These are phyloP conservation scores for Melanotaenia pygmaea DNA, from an alignment of 2,797 vertebrate species.

Conservation along the genomic window DNA sequence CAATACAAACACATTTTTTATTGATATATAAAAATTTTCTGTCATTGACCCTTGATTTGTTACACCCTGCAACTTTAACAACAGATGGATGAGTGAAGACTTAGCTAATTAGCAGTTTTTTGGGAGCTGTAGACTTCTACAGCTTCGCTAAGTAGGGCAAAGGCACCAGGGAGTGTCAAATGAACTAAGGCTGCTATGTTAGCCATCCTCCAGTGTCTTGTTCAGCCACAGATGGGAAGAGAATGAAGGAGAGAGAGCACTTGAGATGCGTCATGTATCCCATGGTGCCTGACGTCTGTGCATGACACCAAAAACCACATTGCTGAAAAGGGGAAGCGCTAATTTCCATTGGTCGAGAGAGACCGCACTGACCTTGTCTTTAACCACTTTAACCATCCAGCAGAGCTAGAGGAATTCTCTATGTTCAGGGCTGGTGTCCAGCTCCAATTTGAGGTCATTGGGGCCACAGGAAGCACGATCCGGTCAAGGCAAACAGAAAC, in stretches of 20 bases:
- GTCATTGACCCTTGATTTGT: background rate
- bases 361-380: slow-evolving; percentile 27
- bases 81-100: background rate
- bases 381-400: slow-evolving; percentile 38
- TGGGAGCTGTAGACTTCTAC: slow-evolving; percentile 40
- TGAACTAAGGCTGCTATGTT: slow-evolving; percentile 60
- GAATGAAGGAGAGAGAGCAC: slow-evolving; percentile 19
- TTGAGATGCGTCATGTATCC: slow-evolving; percentile 51
- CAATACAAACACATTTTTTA: too few relatives aligned
- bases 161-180: slow-evolving; percentile 64
- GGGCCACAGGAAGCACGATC: slow-evolving; percentile 56
- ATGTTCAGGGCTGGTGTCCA: background rate
- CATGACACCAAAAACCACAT: slow-evolving; percentile 59
- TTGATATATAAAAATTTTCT: too few relatives aligned
- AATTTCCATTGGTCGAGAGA: slow-evolving; percentile 39
- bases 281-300: slow-evolving; percentile 49
- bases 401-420: background rate
- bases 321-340: slow-evolving; percentile 48
- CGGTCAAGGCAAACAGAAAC: slow-evolving; percentile 29
- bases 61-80: background rate
- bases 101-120: slow-evolving; percentile 22
- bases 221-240: slow-evolving; percentile 57
- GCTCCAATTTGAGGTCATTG: slow-evolving; percentile 23
- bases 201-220: slow-evolving; percentile 65
- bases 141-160: slow-evolving; percentile 66